Evolutionary conservation across 2,797 vertebrate species (phyloP).

Genomic region (Rachycentron canadum): DNA sequence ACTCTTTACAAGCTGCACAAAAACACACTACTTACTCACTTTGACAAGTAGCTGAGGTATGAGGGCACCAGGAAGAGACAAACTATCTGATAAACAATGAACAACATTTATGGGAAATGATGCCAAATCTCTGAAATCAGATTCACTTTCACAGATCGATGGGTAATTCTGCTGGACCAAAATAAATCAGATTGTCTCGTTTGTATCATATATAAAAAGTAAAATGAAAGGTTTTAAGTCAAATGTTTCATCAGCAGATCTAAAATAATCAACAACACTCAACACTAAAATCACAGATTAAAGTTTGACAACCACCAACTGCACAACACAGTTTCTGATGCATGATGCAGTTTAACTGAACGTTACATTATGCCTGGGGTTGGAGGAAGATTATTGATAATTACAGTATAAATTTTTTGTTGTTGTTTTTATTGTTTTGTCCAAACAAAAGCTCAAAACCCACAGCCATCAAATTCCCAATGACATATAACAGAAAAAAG

Average conservation of each 20-base stretch:
- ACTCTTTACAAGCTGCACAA: slow-evolving; percentile 68
- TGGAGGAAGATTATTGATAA: not conserved
- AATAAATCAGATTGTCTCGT: not conserved
- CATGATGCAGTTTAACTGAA: slow-evolving; percentile 24
- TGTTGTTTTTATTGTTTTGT: slow-evolving; percentile 2
- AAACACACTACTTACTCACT: slow-evolving; percentile 64
- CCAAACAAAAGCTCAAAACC: not conserved
- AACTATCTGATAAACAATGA: slow-evolving; percentile 42
- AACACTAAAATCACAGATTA: not conserved
- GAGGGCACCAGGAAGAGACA: slow-evolving; percentile 42
- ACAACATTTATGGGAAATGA: not conserved
- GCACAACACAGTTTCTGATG: not conserved
- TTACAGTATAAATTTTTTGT: not conserved
- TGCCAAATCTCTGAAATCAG: not conserved
- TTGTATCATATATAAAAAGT: no score
- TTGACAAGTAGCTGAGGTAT: slow-evolving; percentile 54
- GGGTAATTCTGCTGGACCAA: not conserved
- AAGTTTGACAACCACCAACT: not conserved
- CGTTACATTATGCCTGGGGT: slow-evolving; percentile 5
- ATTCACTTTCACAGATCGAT: not conserved
- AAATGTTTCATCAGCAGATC: no score
- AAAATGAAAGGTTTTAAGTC: no score
- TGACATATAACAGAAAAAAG: not conserved
- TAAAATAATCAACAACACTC: not conserved
- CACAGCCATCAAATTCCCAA: not conserved